A percentile compares a stretch with the other conserved stretches of the same genome.
Evolutionary conservation across 2,888 invertebrate species (phyloP).

Genomic region (Lobophora halterata): DNA sequence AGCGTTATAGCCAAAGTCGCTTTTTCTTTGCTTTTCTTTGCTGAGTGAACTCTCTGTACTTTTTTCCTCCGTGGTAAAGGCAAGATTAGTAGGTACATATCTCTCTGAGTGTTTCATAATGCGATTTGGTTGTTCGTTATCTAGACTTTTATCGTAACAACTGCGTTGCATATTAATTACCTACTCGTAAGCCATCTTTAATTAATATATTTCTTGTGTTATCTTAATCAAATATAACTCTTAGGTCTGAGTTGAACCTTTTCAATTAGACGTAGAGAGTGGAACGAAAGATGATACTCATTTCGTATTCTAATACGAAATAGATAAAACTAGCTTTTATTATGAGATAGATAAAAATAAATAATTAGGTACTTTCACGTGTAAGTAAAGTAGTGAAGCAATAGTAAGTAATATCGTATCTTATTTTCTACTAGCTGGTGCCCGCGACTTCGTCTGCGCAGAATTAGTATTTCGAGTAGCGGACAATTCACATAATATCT

Average conservation of each 20-base stretch:
- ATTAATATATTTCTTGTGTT: conserved; percentile 30
- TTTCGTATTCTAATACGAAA: conserved; percentile 24
- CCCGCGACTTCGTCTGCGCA: too few relatives aligned
- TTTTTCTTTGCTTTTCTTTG: too few relatives aligned
- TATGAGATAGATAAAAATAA: conserved; percentile 3
- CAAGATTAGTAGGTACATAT: too few relatives aligned
- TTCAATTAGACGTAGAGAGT: conserved; percentile 24
- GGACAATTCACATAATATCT: too few relatives aligned
- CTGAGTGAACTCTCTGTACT: too few relatives aligned
- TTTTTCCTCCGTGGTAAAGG: too few relatives aligned
- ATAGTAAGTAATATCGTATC: too few relatives aligned
- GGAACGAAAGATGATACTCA: conserved; percentile 23
- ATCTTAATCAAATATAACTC: conserved; percentile 38
- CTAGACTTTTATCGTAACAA: conserved; percentile 20
- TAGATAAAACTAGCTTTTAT: conserved; percentile 8
- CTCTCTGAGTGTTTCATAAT: conserved; percentile 10
- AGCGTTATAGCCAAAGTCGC: too few relatives aligned
- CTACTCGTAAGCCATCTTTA: conserved; percentile 20
- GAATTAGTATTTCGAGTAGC: too few relatives aligned
- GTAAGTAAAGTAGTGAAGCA: too few relatives aligned
- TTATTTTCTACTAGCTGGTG: too few relatives aligned
- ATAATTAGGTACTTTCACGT: conserved; percentile 7
- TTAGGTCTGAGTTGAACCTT: conserved; percentile 20
- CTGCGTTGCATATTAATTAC: conserved; percentile 27
- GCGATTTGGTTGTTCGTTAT: conserved; percentile 23